Evolutionary conservation across 1,140 invertebrate species (phyloP).

Genomic region (Anastrepha obliqua): DNA sequence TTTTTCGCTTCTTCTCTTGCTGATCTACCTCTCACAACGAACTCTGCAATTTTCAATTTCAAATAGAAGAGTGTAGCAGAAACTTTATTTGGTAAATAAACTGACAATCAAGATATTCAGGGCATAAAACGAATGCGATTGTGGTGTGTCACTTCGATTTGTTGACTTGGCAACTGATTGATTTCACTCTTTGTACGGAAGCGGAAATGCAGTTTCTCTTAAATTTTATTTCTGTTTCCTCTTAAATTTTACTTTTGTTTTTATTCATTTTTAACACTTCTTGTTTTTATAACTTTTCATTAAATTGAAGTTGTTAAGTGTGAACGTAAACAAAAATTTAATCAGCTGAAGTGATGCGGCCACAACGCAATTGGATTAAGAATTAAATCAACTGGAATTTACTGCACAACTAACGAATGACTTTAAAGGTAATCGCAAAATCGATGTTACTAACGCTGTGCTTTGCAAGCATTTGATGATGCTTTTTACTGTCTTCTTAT

Average conservation of each 20-base stretch:
- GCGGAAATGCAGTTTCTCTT: constrained; percentile 14
- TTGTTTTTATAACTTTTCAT: neutral
- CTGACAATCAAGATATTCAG: constrained; percentile 30
- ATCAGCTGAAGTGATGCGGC: no score
- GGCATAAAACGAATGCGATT: constrained; percentile 27
- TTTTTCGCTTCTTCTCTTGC: neutral
- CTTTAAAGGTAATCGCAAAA: no score
- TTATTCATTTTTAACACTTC: neutral
- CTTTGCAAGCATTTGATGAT: no score
- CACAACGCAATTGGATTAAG: no score
- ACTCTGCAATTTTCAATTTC: neutral
- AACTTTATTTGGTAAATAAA: constrained; percentile 35
- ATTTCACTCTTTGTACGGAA: neutral
- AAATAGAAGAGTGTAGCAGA: neutral
- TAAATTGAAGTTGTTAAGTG: neutral
- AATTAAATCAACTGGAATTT: no score
- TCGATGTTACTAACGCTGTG: no score
- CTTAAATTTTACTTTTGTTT: neutral
- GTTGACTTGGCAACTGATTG: constrained; percentile 27
- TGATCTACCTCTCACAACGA: neutral
- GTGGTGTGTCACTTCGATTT: constrained; percentile 2
- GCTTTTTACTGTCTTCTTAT: no score
- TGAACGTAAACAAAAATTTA: no score
- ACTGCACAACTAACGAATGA: no score
- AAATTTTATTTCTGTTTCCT: neutral